Conservation (phyloP, 2,888 invertebrate genomes). For the Drosophila nr. fundita region DNA sequence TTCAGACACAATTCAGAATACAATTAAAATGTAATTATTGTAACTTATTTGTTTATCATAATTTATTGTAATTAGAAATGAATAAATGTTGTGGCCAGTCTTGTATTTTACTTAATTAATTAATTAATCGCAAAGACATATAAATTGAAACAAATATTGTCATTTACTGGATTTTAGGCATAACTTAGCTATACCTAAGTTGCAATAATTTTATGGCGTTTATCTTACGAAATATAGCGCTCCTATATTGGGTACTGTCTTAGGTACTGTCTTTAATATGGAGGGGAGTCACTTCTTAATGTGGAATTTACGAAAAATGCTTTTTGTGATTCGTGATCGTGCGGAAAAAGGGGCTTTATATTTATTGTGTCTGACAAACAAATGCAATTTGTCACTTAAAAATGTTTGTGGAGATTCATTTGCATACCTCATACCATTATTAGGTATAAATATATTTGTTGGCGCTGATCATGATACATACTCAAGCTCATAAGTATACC, state of each 20-base stretch:
- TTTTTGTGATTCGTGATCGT: background rate
- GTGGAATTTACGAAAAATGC: background rate
- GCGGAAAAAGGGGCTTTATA: background rate
- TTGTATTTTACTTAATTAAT: background rate
- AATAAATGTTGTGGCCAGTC: background rate
- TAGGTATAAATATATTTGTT: background rate
- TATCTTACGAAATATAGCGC: background rate
- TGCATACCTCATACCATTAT: background rate
- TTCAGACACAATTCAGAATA: background rate
- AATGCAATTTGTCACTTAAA: background rate
- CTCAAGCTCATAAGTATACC: background rate
- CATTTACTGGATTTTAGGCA: too few species aligned
- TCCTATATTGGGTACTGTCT: too few species aligned
- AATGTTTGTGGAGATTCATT: background rate
- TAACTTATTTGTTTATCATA: background rate
- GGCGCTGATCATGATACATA: background rate
- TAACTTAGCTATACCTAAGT: background rate
- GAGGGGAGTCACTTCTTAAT: background rate
- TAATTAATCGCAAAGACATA: background rate
- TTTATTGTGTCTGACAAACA: background rate
- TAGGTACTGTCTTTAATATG: background rate
- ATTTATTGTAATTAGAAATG: background rate
- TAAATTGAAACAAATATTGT: background rate
- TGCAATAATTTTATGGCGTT: background rate
- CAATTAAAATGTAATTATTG: background rate